Conservation (phyloP, 1,140 invertebrate genomes). For the Chrysoperla carnea region DNA sequence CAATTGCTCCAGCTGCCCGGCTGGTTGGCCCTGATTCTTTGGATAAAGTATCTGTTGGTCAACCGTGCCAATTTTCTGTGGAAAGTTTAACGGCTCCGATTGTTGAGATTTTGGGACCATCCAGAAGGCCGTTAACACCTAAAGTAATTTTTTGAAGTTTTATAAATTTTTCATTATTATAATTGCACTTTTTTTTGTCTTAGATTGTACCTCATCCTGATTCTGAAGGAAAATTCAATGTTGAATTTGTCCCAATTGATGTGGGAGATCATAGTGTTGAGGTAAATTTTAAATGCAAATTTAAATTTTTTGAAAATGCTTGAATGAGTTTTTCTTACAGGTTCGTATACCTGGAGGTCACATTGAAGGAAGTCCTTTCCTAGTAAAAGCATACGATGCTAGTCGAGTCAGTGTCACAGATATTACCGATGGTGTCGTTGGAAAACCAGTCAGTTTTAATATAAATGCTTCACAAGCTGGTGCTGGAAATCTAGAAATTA, state of each 20-base stretch:
- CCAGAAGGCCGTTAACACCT: constrained; percentile 46
- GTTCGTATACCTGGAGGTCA: constrained; percentile 54
- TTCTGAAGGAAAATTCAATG: constrained; percentile 28
- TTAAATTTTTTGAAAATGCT: background rate
- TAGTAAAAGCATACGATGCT: constrained; percentile 90
- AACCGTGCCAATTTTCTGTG: constrained; percentile 66
- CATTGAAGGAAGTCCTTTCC: constrained; percentile 85
- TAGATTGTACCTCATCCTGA: constrained; percentile 18
- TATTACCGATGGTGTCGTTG: constrained; percentile 73
- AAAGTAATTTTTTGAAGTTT: constrained; percentile 25
- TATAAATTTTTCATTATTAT: background rate
- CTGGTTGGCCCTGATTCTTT: constrained; percentile 64
- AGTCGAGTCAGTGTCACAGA: constrained; percentile 80
- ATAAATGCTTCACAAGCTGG: constrained; percentile 63
- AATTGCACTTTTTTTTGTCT: constrained; percentile 1
- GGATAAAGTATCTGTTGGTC: constrained; percentile 83
- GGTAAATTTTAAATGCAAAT: constrained; percentile 26
- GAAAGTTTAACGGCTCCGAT: constrained; percentile 57
- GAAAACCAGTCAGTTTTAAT: constrained; percentile 82
- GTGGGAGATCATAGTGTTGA: constrained; percentile 91
- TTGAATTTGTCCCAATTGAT: constrained; percentile 73
- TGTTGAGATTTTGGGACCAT: constrained; percentile 62
- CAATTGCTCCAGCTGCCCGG: constrained; percentile 46
- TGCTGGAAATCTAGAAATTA: constrained; percentile 93
- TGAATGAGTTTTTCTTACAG: constrained; percentile 5